Evolutionary conservation across 2,888 invertebrate species (phyloP), one percentile per base, ranked within the genome.

Genomic region (Myopa tessellatipennis): DNA sequence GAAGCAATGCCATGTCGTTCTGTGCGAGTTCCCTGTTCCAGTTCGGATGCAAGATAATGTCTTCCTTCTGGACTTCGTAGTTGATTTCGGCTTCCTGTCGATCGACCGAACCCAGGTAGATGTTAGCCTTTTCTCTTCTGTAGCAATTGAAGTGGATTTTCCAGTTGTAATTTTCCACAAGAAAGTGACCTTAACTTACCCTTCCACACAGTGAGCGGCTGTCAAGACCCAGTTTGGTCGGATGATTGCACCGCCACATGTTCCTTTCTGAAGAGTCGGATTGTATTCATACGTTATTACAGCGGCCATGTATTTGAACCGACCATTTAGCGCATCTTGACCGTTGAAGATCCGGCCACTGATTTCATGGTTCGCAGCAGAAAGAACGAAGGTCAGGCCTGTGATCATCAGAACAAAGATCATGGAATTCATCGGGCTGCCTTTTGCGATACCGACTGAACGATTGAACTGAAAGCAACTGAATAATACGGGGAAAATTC

Each of bases 131-230:
- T n/a, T n/a, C 5, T 6, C 5, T 14, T 5, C 58, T 58, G 12
- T n/a, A n/a, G 16, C 5, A 58, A 14, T n/a, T 10, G 12, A 58
- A n/a, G 4, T n/a, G 1, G 6, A 1, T 58, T n/a, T n/a, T 26
- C 2, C 26, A 26, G 26, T 1, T 26, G 26, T 26, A 2, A 1
- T 26, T 26, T 26, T 26, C 26, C 1, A 16, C 58, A n/a, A 58
- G n/a, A 45, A 45, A 8, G 55, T 55, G 5, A 14, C 16, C 14
- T 2, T 26, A 14, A 55, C 14, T 55, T 55, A 55, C 61, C 34
- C 4, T 38, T 65, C 65, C 8, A 65, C 65, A 38, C 65, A 65
- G 38, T 65, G 65, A 36, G 65, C 65, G 10, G 65, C 65, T 38
- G 65, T 65, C 38, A 65, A 10, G 36, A 65, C 38, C 65, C 65